A percentile compares a stretch with the other conserved stretches of the same genome.
Evolutionary conservation across 2,888 invertebrate genomes (phyloP).

Genomic region (Smittia aterrima): DNA sequence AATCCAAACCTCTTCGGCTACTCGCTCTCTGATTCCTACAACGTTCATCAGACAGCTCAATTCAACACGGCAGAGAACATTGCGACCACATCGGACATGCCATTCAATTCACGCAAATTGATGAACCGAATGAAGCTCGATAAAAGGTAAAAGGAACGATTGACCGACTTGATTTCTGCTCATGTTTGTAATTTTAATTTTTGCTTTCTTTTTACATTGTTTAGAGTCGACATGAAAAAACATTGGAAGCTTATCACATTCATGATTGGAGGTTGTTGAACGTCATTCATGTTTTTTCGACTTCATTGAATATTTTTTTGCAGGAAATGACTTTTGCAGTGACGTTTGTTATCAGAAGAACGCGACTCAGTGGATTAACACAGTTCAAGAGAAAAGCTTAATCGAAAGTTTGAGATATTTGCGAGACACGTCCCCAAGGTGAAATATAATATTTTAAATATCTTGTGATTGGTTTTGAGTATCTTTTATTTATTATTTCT

Average conservation of each 20-base stretch:
- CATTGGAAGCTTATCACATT: conserved; percentile 64
- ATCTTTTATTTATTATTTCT: conserved; percentile 25
- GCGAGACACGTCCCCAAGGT: conserved; percentile 59
- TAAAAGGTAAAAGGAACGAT: conserved; percentile 46
- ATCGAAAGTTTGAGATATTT: conserved; percentile 55
- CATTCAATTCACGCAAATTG: conserved; percentile 56
- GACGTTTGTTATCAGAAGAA: conserved; percentile 57
- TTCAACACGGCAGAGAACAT: conserved; percentile 59
- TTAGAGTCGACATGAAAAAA: conserved; percentile 56
- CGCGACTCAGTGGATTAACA: conserved; percentile 49
- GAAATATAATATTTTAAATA: too few species aligned
- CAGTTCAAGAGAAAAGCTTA: conserved; percentile 56
- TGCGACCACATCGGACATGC: conserved; percentile 56
- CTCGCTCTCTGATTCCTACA: conserved; percentile 54
- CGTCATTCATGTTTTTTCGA: too few species aligned
- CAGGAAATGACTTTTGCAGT: conserved; percentile 57
- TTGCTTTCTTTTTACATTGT: background rate
- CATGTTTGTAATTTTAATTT: conserved; percentile 45
- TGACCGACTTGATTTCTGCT: background rate
- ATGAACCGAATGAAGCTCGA: conserved; percentile 55
- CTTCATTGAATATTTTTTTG: background rate
- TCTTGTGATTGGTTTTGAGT: too few species aligned
- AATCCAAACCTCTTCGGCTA: conserved; percentile 63
- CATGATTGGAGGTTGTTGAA: conserved; percentile 56
- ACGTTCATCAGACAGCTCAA: conserved; percentile 51